Base-by-base conservation (phyloP, 2,113 vertebrate species). In the Phrynocephalus versicolor region DNA sequence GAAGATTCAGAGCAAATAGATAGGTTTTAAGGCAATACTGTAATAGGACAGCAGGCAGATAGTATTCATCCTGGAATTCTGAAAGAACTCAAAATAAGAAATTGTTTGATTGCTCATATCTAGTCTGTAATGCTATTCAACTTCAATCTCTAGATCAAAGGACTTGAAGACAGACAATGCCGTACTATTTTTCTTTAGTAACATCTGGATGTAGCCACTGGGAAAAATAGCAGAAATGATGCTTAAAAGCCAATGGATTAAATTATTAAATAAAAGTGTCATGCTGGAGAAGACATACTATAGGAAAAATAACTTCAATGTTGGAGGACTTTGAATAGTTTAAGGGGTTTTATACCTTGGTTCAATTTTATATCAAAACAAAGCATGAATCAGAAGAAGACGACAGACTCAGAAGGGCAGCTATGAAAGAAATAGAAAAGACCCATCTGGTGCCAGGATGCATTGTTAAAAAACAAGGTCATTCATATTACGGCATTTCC, bases 1-100 rank as follows among this genome's bases (percentile, higher is more conserved):
- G 35, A 21, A 65, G 51, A n/a, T 85, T 77, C 74, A 85, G 83
- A 77, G 70, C 51, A 67, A 78, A 85, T 67, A 60, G 65, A 64
- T 79, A 72, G 69, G 76, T 72, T 51, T 51, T 60, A 72, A 85
- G 72, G n/a, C n/a, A n/a, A n/a, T n/a, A n/a, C 18, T 62, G 37
- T 72, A 85, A 79, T 60, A 70, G 77, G 83, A 41, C 18, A 85
- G 27, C n/a, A 30, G 30, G 9, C 30, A 62, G 76, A 51, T 23
- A 51, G 4, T 35, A 79, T 79, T 85, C 55, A 35, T 57, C 39
- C 39, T 51, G 39, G 37, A 45, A 33, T 64, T 80, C 39, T 64
- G 57, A 79, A 27, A 64, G 55, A 62, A 18, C 37, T 79, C 37
- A 45, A 67, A 35, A 72, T 80, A 80, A 35, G 69, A 79, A 73